Base-by-base conservation (phyloP, 2,113 vertebrate genomes). In the Halcyon malimbica region DNA sequence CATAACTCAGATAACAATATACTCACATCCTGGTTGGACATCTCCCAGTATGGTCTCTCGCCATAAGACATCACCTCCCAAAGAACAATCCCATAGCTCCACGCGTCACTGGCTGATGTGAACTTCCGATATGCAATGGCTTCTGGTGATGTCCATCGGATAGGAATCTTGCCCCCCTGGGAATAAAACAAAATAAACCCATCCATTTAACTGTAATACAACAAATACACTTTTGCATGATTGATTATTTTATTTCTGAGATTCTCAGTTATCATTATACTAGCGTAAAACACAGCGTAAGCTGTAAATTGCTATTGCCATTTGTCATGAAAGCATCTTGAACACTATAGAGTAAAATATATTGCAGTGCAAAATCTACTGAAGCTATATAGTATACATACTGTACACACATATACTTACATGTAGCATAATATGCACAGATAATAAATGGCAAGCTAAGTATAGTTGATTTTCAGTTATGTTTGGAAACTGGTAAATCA, bases 61-160 rank as follows among this genome's bases (percentile, higher is more conserved):
- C 99, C 99, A 1, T 99, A 99, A 60, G 99, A 99, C 99, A 99
- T 99, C 97, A 99, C 99, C 97, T 99, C 99, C 99, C 99, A 99
- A 99, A 99, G 99, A 78, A 99, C 99, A n/a, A 99, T 99, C 41
- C 99, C 99, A 2, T 99, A 99, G 96, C 99, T 99, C 99, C 99
- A 99, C 0, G 98, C 98, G 0, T 99, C 99, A 4, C 99, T 99
- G 86, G 99, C 99, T 62, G 99, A 99, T 7, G 99, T 99, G 96
- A 99, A 99, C 96, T 99, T 99, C 90, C 99, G 99, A 95, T 99
- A 99, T 16, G 99, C 99, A 11, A 99, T 99, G 41, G 99, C 99
- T 97, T 99, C 99, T 71, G 99, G 99, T 46, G 99, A 99, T 1
- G 99, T 99, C 99, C 99, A 99, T 89, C 99, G 98, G 81, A 99